Evolutionary conservation across 1,140 invertebrate genomes (phyloP), one percentile per base, ranked within the genome.

Genomic region (Apis laboriosa): DNA sequence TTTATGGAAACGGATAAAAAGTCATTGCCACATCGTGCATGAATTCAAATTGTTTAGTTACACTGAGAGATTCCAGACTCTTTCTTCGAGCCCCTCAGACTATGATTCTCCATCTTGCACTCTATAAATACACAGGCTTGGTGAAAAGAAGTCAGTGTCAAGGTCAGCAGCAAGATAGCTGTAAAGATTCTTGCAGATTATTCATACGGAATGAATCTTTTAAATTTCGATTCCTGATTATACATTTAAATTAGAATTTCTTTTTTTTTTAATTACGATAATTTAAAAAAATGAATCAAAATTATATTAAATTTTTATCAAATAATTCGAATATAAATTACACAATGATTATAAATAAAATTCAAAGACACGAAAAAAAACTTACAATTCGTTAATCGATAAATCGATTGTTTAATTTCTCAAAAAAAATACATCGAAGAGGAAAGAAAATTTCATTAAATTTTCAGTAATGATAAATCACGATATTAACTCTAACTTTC

Each of bases 121-220:
- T 77, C 76, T 77, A 77, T 77, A 77, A 77, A 77, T 77, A 77
- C 21, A 56, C 53, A 56, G 56, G 61, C 64, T 56, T 28, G 24
- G n/a, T 61, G n/a, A 43, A 84, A 68, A 86, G 90, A 90, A 91
- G 91, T 92, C 94, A 95, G 95, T 95, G 95, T 95, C 95, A 95
- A 96, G 95, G 95, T 94, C 95, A 94, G 94, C 92, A 92, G 94
- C 92, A 91, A 78, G 85, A 88, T 80, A 88, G 12, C 66, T 68
- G 13, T 55, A 56, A 72, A 56, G 15, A 56, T 21, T 56, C 53
- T 17, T 53, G 70, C 12, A 5, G 24, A 71, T 28, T 19, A 28
- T 56, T 51, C 11, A 19, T 24, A 5, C n/a, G 1, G 28, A 51
- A n/a, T 2, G 4, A 70, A 2, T 24, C 13, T 63, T 63, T 24